Percentiles rank a stretch among this genome's conserved stretches.
Evolutionary conservation across 2,888 invertebrate species (phyloP).

Genomic region (Esperia sulphurella): DNA sequence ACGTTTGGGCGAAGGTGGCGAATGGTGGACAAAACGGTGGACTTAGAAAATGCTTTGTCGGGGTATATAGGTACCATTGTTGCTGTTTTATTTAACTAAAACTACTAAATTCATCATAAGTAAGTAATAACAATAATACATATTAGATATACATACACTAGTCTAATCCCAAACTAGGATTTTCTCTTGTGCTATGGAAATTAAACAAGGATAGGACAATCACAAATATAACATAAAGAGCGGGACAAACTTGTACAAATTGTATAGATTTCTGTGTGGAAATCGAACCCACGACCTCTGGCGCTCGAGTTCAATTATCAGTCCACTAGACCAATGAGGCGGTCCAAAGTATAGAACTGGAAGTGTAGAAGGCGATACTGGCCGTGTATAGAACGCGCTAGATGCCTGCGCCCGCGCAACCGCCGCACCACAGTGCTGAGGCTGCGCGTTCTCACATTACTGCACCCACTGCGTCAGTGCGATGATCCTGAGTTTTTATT

Average conservation of each 20-base stretch:
- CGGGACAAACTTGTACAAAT: no score
- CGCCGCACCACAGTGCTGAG: constrained; percentile 3
- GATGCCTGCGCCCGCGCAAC: not conserved
- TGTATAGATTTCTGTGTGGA: no score
- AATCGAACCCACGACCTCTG: no score
- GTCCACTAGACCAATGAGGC: no score
- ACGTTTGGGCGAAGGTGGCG: constrained; percentile 51
- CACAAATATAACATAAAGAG: no score
- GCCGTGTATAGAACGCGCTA: not conserved
- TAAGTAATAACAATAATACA: no score
- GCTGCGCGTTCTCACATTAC: constrained; percentile 44
- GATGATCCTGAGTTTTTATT: constrained; percentile 71
- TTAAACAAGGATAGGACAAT: no score
- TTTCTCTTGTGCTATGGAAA: no score
- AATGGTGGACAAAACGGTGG: constrained; percentile 26
- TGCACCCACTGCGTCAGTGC: constrained; percentile 61
- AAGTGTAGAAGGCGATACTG: not conserved
- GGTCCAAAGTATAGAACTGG: no score
- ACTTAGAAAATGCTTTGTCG: not conserved
- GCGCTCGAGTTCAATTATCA: no score
- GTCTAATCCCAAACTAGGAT: no score
- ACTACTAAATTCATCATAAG: not conserved
- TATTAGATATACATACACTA: no score
- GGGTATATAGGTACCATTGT: not conserved
- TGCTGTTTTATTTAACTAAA: not conserved